phyloP scores from a whole-genome alignment of 2,888 invertebrate genomes.

The Nomada ferruginata region DNA sequence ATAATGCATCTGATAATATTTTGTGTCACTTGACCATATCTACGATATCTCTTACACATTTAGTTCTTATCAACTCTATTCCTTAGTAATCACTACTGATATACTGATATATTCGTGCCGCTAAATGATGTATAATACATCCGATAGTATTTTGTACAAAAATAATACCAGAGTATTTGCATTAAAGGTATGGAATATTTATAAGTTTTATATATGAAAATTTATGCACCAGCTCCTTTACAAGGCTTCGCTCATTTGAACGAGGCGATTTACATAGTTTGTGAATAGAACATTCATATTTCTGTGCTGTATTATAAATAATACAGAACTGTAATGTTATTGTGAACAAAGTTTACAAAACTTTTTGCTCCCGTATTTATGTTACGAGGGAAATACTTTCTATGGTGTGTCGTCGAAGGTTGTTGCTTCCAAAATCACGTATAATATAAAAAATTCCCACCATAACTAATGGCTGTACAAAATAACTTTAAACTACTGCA shows the following conservation, averaged over 20 bases:
- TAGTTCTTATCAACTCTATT: conserved; percentile 10
- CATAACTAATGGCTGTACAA: background rate
- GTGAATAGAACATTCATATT: background rate
- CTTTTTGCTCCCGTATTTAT: background rate
- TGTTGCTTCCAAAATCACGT: background rate
- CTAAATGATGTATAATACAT: background rate
- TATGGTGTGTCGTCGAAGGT: background rate
- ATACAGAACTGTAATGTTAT: background rate
- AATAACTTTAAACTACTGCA: background rate
- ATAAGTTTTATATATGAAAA: background rate
- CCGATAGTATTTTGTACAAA: too few species aligned
- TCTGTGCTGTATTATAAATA: background rate
- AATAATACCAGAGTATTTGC: background rate
- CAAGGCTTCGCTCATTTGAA: background rate
- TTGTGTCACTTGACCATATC: too few species aligned
- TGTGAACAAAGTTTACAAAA: background rate
- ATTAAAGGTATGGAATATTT: background rate
- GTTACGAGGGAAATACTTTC: background rate
- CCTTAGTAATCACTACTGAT: background rate
- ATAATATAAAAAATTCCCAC: background rate
- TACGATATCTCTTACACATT: too few species aligned
- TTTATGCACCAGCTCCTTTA: background rate
- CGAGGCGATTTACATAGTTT: background rate
- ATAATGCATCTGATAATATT: background rate
- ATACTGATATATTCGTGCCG: background rate